Evolutionary conservation across 2,888 invertebrate species (phyloP).

Genomic region (Drosophila fungiperda): DNA sequence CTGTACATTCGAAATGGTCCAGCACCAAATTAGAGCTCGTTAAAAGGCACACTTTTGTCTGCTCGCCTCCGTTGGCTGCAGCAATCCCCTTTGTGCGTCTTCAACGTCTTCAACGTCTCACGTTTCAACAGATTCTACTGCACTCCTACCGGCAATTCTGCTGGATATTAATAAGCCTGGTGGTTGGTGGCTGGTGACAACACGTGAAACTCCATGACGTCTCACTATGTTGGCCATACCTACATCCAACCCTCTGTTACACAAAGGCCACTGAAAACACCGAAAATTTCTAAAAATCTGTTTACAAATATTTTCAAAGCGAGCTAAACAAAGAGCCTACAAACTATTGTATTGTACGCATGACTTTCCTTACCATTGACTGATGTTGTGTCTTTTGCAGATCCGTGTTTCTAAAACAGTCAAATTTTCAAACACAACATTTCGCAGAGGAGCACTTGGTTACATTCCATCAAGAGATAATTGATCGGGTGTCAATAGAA

Average conservation of each 20-base stretch:
- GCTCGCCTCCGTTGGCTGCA: conserved; percentile 31
- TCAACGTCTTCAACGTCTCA: conserved; percentile 48
- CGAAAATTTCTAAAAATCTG: conserved; percentile 76
- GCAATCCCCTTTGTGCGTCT: conserved; percentile 46
- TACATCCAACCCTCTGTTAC: conserved; percentile 56
- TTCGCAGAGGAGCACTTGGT: neutral
- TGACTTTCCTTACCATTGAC: conserved; percentile 47
- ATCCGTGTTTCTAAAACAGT: conserved; percentile 11
- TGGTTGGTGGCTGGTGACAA: conserved; percentile 82
- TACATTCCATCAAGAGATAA: neutral
- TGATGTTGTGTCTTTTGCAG: conserved; percentile 26
- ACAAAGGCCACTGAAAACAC: conserved; percentile 65
- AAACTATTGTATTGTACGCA: conserved; percentile 35
- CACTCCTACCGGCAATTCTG: conserved; percentile 48
- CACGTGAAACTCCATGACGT: conserved; percentile 82
- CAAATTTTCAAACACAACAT: conserved; percentile 11
- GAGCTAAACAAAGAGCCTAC: conserved; percentile 43
- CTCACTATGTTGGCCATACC: conserved; percentile 67
- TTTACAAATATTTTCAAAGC: conserved; percentile 83
- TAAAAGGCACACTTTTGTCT: conserved; percentile 77
- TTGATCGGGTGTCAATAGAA: conserved; percentile 1
- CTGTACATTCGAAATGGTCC: conserved; percentile 57
- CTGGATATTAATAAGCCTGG: conserved; percentile 78
- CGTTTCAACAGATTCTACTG: conserved; percentile 75
- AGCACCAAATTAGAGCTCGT: conserved; percentile 77